phyloP scores from a whole-genome alignment of 1,140 invertebrate species.

The Drosophila seguyi region DNA sequence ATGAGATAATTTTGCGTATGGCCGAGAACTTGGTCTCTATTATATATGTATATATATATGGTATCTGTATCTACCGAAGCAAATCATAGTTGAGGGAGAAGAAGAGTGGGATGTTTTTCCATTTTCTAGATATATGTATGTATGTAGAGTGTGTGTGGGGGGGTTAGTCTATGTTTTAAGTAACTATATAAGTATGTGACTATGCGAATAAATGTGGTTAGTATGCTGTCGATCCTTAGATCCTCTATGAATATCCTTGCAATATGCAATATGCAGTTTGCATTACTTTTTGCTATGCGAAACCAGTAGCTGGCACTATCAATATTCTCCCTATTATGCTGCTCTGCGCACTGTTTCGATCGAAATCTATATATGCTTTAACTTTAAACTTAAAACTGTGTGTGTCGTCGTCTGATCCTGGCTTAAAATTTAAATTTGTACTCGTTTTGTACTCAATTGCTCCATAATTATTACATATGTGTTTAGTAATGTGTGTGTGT shows the following conservation, averaged over 20 bases:
- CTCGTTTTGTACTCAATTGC: slow-evolving; percentile 83
- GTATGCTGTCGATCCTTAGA: slow-evolving; percentile 32
- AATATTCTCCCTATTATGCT: slow-evolving; percentile 42
- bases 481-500: slow-evolving; percentile 46
- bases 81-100: slow-evolving; percentile 42
- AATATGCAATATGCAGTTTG: slow-evolving; percentile 9
- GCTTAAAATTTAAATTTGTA: slow-evolving; percentile 79
- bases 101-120: slow-evolving; percentile 18
- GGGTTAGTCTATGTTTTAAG: slow-evolving; percentile 50
- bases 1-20: slow-evolving; percentile 38
- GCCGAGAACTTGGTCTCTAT: slow-evolving; percentile 26
- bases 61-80: slow-evolving; percentile 20
- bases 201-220: slow-evolving; percentile 54
- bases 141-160: slow-evolving; percentile 28
- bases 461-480: slow-evolving; percentile 81
- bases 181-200: slow-evolving; percentile 48
- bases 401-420: slow-evolving; percentile 40
- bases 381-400: slow-evolving; percentile 42
- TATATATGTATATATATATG: slow-evolving; percentile 15
- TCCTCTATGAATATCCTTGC: slow-evolving; percentile 44
- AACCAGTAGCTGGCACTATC: slow-evolving; percentile 77
- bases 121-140: slow-evolving; percentile 43
- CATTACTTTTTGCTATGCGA: slow-evolving; percentile 49
- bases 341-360: slow-evolving; percentile 16
- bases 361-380: slow-evolving; percentile 26